Evolutionary conservation across 1,140 invertebrate genomes (phyloP), one percentile per base, ranked within the genome.

Genomic region (Drosophila triauraria): DNA sequence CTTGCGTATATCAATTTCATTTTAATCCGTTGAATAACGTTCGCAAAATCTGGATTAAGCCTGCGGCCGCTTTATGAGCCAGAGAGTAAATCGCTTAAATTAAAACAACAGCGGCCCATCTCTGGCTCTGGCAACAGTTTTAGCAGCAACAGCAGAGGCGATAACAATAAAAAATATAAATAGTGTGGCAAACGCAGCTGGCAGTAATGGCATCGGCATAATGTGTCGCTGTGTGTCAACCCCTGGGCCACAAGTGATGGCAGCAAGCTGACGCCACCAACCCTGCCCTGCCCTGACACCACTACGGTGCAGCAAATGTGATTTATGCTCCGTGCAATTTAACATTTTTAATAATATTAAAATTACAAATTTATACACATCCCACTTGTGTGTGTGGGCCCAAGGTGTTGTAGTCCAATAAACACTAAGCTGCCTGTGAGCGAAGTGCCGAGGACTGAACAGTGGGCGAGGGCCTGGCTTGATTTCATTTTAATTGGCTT

Each of bases 291-390:
- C 20, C 54, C 32, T 23, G 27, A 30, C 27, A 30, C 27, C 27
- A 27, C n/a, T 10, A 8, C 44, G 9, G 10, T 40, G 42, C 54
- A 43, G 46, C 43, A 80, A 85, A 82, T 85, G 70, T 85, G 78
- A 90, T 90, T 90, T 91, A 90, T 91, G 82, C 85, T 79, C 75
- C 81, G 54, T 78, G 76, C 60, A 90, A 85, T 91, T 90, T 85
- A 81, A 81, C 67, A 88, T 91, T 86, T 90, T 91, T 86, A 90
- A 88, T 84, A 88, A 78, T 90, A 87, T 87, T 86, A 85, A 88
- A 85, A 88, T 90, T 88, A 81, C 85, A 90, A 87, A 87, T 85
- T 84, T 88, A 88, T 78, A 80, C 47, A 59, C 30, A 62, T 56
- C 44, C 23, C 44, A 43, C 46, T 59, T 43, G 75, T 80, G 61